Conservation (phyloP, 1,140 invertebrate genomes). For the Aricia agestis region DNA sequence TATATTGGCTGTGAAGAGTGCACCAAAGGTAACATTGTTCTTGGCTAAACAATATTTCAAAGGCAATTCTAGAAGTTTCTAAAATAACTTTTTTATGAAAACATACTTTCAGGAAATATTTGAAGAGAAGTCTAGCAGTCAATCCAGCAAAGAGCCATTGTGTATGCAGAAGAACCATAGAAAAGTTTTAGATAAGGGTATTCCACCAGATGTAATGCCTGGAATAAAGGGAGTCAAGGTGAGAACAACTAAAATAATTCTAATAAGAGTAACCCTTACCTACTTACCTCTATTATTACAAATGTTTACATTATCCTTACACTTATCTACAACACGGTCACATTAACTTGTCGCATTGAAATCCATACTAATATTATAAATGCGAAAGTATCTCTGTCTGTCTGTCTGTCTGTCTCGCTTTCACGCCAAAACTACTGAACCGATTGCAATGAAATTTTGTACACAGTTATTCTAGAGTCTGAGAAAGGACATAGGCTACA, state of each 20-base stretch:
- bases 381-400: too few relatives aligned
- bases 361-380: too few relatives aligned
- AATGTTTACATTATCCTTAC: too few relatives aligned
- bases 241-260: conserved; percentile 17
- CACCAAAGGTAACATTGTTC: conserved; percentile 53
- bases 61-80: background rate
- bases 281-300: too few relatives aligned
- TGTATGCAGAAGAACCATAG: conserved; percentile 91
- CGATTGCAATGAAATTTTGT: too few relatives aligned
- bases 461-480: too few relatives aligned
- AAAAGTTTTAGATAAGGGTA: conserved; percentile 93
- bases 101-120: conserved; percentile 49
- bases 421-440: too few relatives aligned
- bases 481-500: too few relatives aligned
- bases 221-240: conserved; percentile 90
- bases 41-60: too few relatives aligned
- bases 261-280: background rate
- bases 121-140: conserved; percentile 77
- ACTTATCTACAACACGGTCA: too few relatives aligned
- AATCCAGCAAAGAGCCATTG: conserved; percentile 84
- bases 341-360: too few relatives aligned
- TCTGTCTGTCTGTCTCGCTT: too few relatives aligned
- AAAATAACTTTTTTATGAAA: background rate
- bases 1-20: conserved; percentile 87
- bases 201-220: conserved; percentile 93